Evolutionary conservation across 1,140 invertebrate genomes (phyloP).

Genomic region (Probaryconus sp.): DNA sequence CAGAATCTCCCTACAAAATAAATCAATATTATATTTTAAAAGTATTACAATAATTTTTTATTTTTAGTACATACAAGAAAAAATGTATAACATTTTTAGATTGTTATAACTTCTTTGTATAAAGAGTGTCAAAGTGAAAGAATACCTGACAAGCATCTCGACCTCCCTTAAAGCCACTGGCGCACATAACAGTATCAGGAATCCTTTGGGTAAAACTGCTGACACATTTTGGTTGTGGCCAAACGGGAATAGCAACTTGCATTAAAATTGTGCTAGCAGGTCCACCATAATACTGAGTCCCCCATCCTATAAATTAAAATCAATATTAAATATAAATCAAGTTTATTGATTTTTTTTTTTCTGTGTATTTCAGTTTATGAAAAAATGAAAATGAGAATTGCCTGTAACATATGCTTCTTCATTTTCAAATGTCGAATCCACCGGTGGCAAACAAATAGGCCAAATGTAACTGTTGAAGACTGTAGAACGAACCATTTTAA

Average conservation of each 20-base stretch:
- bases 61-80: too few species aligned
- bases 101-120: too few species aligned
- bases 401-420: constrained; percentile 85
- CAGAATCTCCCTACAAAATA: constrained; percentile 85
- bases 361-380: constrained; percentile 3
- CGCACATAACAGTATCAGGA: constrained; percentile 84
- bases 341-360: not conserved
- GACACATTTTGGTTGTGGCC: constrained; percentile 85
- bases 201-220: constrained; percentile 82
- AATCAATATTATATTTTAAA: not conserved
- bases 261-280: constrained; percentile 84
- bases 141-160: constrained; percentile 88
- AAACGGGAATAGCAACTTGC: constrained; percentile 89
- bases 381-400: constrained; percentile 58
- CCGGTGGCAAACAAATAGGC: constrained; percentile 89
- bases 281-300: constrained; percentile 83
- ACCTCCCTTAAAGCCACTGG: constrained; percentile 84
- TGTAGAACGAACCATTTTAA: constrained; percentile 84
- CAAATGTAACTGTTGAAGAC: constrained; percentile 88
- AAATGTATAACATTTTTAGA: not conserved
- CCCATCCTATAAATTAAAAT: constrained; percentile 81
- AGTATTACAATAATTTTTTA: too few species aligned
- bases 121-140: constrained; percentile 3
- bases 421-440: constrained; percentile 80
- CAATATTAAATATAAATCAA: not conserved